A percentile compares a stretch with the other conserved stretches of the same genome.
These are phyloP conservation scores for Tragopan temminckii DNA, from an alignment of 2,797 vertebrate genomes.

Conservation along the genomic window DNA sequence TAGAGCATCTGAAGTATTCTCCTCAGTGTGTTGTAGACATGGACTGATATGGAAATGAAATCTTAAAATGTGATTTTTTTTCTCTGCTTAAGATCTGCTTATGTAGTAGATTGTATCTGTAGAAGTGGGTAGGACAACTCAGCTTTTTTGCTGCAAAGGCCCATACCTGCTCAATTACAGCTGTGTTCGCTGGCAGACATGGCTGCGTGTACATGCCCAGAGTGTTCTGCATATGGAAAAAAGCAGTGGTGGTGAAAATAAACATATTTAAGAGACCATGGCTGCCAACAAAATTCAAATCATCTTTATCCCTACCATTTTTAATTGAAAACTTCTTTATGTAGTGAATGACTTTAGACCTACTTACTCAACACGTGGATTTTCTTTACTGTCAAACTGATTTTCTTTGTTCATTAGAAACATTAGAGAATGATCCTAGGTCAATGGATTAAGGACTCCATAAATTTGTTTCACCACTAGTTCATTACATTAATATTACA, in stretches of 20 bases:
- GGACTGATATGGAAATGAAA: neutral
- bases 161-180: neutral
- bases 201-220: neutral
- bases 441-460: neutral
- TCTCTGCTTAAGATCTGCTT: neutral
- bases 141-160: neutral
- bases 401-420: neutral
- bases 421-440: neutral
- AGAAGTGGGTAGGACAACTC: neutral
- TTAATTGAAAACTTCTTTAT: neutral
- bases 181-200: neutral
- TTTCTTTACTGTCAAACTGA: neutral
- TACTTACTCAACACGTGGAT: neutral
- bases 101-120: neutral
- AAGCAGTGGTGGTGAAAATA: neutral
- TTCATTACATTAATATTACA: neutral
- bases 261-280: rapidly evolving
- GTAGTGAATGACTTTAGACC: neutral
- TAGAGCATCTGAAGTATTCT: neutral
- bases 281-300: neutral
- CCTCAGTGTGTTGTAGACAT: neutral
- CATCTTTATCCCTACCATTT: neutral
- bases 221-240: neutral
- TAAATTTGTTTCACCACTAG: neutral
- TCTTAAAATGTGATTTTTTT: neutral